Conservation (phyloP, 2,888 invertebrate species). For the Corythucha ciliata region DNA sequence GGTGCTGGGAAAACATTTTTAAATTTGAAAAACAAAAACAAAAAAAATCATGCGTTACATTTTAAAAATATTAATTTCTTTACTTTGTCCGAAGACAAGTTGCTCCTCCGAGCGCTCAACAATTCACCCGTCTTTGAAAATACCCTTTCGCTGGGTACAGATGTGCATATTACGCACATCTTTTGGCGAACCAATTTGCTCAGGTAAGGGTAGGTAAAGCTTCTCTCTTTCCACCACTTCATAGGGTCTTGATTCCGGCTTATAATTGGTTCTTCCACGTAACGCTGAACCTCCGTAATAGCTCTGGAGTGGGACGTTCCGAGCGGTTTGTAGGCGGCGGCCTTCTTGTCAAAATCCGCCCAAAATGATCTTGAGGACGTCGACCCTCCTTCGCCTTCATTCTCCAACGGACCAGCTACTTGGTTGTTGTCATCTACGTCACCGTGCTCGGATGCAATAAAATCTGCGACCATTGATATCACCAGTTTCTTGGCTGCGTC, state of each 20-base stretch:
- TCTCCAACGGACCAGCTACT: no score
- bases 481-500: conserved; percentile 11
- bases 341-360: conserved; percentile 22
- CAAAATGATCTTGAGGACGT: conserved; percentile 17
- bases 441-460: no score
- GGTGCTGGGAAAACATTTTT: no score
- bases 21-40: no score
- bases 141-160: conserved; percentile 36
- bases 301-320: conserved; percentile 21
- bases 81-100: conserved; percentile 29
- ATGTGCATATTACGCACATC: conserved; percentile 35
- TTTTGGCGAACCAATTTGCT: conserved; percentile 30
- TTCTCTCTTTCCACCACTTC: conserved; percentile 33
- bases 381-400: background rate
- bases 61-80: no score
- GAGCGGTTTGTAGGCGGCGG: conserved; percentile 9
- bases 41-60: no score
- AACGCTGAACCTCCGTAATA: conserved; percentile 30
- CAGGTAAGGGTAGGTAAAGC: conserved; percentile 30
- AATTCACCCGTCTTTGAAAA: conserved; percentile 36
- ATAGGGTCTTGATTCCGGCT: conserved; percentile 26
- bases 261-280: conserved; percentile 27
- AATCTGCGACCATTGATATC: conserved; percentile 2
- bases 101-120: conserved; percentile 33
- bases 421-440: no score